Conservation (phyloP, 2,797 vertebrate species). For the Aeoliscus strigatus region DNA sequence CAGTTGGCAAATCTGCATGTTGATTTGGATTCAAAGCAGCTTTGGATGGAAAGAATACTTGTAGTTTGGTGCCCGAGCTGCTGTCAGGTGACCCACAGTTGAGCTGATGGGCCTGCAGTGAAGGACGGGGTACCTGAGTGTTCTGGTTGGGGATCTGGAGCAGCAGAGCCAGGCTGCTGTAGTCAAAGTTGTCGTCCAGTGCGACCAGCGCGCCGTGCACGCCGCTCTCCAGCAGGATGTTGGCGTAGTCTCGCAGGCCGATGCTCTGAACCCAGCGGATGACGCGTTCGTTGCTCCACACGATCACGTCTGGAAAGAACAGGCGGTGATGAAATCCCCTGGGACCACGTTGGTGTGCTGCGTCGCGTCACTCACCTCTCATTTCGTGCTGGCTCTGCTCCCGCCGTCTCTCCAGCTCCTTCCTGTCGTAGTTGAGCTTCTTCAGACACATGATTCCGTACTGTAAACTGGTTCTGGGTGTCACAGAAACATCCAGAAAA, state of each 20-base stretch:
- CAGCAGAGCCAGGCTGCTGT: conserved; percentile 89
- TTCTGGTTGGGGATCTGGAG: conserved; percentile 97
- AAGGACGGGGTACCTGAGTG: no score
- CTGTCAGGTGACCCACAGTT: no score
- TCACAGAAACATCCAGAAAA: no score
- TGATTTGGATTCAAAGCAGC: no score
- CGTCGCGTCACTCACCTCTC: conserved; percentile 75
- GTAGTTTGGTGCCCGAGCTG: no score
- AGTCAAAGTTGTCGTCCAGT: conserved; percentile 93
- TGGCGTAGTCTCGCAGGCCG: conserved; percentile 88
- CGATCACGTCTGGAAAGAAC: conserved; percentile 65
- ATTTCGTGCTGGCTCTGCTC: conserved; percentile 91
- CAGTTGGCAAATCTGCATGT: no score
- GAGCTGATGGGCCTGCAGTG: no score
- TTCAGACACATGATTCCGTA: conserved; percentile 98
- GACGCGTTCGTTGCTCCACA: conserved; percentile 80
- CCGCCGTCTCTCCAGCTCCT: conserved; percentile 88
- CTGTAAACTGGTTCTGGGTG: conserved; percentile 88
- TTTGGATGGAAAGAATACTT: no score
- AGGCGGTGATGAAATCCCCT: conserved; percentile 27
- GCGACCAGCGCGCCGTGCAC: conserved; percentile 88
- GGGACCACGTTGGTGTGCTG: conserved; percentile 56
- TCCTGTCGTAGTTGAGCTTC: conserved; percentile 95
- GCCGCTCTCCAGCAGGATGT: conserved; percentile 87
- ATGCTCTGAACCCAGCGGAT: conserved; percentile 91